Conservation (phyloP, 2,113 vertebrate genomes). For the Sinocyclocheilus rhinocerous region DNA sequence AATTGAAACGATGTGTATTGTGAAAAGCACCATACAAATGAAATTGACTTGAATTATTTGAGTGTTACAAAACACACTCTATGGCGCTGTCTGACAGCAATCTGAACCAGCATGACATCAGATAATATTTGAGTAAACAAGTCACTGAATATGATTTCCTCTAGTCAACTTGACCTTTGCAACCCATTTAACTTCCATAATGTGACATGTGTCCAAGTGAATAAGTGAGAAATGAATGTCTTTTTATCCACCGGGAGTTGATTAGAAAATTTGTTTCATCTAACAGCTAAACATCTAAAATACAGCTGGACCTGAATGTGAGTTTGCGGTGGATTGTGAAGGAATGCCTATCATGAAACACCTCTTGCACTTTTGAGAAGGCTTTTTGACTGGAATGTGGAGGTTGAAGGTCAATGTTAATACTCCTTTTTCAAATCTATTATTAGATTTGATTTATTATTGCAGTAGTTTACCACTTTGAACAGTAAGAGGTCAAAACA, state of each 20-base stretch:
- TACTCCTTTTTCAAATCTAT: background rate
- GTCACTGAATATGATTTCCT: background rate
- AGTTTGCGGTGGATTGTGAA: background rate
- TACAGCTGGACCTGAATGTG: background rate
- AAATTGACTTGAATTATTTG: background rate
- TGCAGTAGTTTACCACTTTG: background rate
- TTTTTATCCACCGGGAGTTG: background rate
- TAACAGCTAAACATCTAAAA: background rate
- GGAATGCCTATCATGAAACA: background rate
- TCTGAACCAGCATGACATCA: conserved; percentile 1
- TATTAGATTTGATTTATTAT: background rate
- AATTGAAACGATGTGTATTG: background rate
- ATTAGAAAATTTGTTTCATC: background rate
- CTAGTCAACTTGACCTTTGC: background rate
- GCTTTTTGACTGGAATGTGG: background rate
- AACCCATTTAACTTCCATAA: background rate
- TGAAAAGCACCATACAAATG: background rate
- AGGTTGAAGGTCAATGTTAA: background rate
- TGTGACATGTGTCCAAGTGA: background rate
- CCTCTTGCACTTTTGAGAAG: background rate
- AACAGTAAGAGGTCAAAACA: too few species aligned
- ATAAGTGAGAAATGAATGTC: background rate
- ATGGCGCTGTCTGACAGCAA: background rate
- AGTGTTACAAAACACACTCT: background rate
- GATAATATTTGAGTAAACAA: conserved; percentile 4